Evolutionary conservation across 1,140 invertebrate genomes (phyloP).

Genomic region (Drosophila ironensis): DNA sequence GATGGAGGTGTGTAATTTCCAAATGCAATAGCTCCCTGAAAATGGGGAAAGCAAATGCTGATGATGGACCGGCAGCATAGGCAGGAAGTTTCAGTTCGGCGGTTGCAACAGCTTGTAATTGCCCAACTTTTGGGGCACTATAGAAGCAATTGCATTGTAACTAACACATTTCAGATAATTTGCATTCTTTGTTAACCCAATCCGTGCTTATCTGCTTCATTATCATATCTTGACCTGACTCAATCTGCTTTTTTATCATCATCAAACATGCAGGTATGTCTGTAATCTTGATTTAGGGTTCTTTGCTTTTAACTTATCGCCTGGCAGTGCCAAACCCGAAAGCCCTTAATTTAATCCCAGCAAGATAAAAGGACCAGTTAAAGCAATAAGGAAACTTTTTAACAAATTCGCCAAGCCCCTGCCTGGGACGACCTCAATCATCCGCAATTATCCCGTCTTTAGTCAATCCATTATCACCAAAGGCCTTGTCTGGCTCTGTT

Average conservation of each 20-base stretch:
- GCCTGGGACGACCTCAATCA: neutral
- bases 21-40: slow-evolving; percentile 20
- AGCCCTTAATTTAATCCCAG: no score
- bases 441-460: slow-evolving; percentile 8
- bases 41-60: slow-evolving; percentile 1
- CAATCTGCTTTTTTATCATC: neutral
- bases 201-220: no score
- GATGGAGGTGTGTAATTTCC: slow-evolving; percentile 39
- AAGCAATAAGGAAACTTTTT: neutral
- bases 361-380: neutral
- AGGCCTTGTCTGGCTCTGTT: neutral
- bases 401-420: neutral
- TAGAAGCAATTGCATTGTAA: no score
- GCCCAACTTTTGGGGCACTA: slow-evolving; percentile 23
- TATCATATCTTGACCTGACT: neutral
- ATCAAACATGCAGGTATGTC: neutral
- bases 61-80: slow-evolving; percentile 23
- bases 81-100: neutral
- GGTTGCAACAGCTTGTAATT: slow-evolving; percentile 22
- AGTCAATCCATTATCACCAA: slow-evolving; percentile 11
- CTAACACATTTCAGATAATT: no score
- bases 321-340: no score
- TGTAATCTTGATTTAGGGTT: no score
- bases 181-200: no score
- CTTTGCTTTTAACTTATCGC: no score